A percentile compares a stretch with the other conserved stretches of the same genome.
These are phyloP conservation scores for Noctua fimbriata DNA, from an alignment of 2,888 invertebrate species.

Conservation along the genomic window DNA sequence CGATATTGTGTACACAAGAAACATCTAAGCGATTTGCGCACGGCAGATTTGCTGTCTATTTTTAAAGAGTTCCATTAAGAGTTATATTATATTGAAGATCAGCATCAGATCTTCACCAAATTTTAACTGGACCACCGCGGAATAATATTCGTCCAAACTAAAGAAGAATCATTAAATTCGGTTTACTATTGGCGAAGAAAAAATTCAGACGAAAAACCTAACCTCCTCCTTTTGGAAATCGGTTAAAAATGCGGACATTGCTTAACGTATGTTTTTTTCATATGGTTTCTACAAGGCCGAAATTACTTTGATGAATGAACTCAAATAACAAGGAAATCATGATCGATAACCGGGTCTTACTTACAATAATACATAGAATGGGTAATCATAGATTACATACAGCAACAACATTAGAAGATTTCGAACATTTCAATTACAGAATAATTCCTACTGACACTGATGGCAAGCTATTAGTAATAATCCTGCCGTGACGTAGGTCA, in stretches of 20 bases:
- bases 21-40: no score
- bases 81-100: no score
- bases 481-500: neutral
- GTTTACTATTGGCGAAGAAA: no score
- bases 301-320: neutral
- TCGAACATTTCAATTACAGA: neutral
- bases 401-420: neutral
- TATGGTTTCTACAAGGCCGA: neutral
- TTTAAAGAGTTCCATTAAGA: no score
- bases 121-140: no score
- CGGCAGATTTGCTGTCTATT: no score
- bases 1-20: no score
- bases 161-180: no score
- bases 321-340: constrained; percentile 1
- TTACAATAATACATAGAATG: neutral
- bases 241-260: neutral
- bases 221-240: no score
- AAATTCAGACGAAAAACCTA: no score
- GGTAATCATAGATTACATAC: neutral
- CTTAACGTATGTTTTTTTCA: neutral
- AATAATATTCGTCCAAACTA: no score
- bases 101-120: no score
- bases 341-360: neutral
- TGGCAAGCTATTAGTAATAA: neutral
- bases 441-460: neutral